These are phyloP conservation scores for Salmo trutta DNA, from an alignment of 2,797 vertebrate genomes.

Conservation along the genomic window DNA sequence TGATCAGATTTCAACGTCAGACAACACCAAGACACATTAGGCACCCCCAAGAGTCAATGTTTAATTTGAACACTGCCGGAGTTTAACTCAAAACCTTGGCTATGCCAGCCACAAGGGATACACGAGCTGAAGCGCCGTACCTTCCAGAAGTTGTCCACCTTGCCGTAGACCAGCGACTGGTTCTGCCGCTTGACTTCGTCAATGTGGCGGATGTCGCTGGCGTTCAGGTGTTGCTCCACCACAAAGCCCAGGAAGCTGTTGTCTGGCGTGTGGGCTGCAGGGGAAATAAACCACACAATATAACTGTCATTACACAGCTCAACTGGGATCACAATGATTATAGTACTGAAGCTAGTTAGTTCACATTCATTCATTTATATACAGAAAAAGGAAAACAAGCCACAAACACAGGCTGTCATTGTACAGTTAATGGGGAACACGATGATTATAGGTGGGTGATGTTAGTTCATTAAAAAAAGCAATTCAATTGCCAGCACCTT, in stretches of 20 bases:
- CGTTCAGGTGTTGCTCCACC: constrained; percentile 97
- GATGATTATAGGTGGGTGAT: too few relatives aligned
- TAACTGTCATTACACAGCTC: neutral
- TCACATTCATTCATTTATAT: neutral
- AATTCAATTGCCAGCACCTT: too few relatives aligned
- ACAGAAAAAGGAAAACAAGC: neutral
- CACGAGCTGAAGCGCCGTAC: constrained; percentile 60
- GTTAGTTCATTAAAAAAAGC: too few relatives aligned
- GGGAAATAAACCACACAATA: neutral
- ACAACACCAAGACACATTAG: too few relatives aligned
- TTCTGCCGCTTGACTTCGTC: constrained; percentile 98
- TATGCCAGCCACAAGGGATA: neutral
- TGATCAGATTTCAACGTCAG: too few relatives aligned
- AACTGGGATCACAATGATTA: neutral
- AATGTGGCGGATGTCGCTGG: constrained; percentile 94
- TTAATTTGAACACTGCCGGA: neutral
- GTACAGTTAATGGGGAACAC: too few relatives aligned
- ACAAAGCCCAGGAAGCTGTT: constrained; percentile 99
- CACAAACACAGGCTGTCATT: neutral
- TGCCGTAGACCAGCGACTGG: constrained; percentile 96
- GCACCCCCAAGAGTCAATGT: too few relatives aligned
- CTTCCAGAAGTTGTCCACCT: constrained; percentile 99
- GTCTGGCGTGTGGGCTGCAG: constrained; percentile 95
- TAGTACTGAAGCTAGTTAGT: neutral
- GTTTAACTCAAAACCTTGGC: too few relatives aligned